These are phyloP conservation scores for Phalacrocorax aristotelis DNA, from an alignment of 2,113 vertebrate genomes.

Conservation along the genomic window DNA sequence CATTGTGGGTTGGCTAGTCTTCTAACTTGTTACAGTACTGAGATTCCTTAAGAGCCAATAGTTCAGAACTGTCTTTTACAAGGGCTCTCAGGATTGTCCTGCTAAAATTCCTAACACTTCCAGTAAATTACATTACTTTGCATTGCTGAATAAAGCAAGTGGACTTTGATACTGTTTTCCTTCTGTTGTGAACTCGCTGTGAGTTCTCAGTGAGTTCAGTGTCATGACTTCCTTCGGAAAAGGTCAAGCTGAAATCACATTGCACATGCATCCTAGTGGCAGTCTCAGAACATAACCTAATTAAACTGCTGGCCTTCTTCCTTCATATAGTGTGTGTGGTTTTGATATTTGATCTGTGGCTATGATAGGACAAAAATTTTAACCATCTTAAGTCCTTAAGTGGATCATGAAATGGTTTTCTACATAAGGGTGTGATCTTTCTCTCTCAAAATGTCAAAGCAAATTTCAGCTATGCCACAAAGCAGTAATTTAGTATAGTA, in stretches of 20 bases:
- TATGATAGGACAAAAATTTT: not conserved
- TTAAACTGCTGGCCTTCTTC: not conserved
- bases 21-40: not conserved
- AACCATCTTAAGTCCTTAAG: not conserved
- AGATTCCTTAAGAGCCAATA: not conserved
- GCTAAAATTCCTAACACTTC: not conserved
- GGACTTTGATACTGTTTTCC: not conserved
- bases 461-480: not conserved
- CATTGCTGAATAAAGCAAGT: not conserved
- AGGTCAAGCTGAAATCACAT: not conserved
- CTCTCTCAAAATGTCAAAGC: not conserved
- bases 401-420: not conserved
- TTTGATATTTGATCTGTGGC: not conserved
- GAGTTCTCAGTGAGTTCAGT: not conserved
- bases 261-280: not conserved
- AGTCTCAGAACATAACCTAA: not conserved
- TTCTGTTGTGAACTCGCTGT: not conserved
- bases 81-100: not conserved
- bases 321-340: not conserved
- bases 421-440: not conserved
- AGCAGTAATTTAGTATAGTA: not conserved
- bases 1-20: not conserved
- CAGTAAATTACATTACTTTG: not conserved
- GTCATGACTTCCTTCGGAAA: not conserved
- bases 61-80: not conserved